Base-by-base conservation (phyloP, 1,140 invertebrate genomes). In the Zaprionus taronus region DNA sequence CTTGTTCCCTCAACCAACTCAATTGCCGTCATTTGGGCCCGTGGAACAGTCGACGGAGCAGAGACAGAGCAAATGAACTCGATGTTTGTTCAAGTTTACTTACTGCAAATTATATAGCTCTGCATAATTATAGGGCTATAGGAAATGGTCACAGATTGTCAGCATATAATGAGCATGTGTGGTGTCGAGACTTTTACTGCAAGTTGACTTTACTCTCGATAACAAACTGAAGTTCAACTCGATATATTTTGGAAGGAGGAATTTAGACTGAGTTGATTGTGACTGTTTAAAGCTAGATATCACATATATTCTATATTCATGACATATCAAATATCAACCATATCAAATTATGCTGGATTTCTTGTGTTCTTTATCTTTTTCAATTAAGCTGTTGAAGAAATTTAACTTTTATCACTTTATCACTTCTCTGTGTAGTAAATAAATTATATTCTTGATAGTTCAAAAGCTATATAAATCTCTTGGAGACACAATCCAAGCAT, bases 11-110 rank as follows among this genome's bases (percentile, higher is more conserved):
- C 41, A 17, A 7, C 7, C n/a, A 47, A 47, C 63, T 64, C 73
- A 84, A 84, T 85, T 84, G 72, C 72, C 77, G 65, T 79, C 77
- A 67, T 78, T 80, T 80, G 69, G 55, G 11, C 7, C 22, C 58
- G 41, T 58, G 26, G 3, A 57, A 62, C 51, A 41, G 28, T 63
- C 14, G 15, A 28, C 26, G 12, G 36, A 44, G 17, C 0, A 5
- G 14, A 36, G 60, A 47, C 41, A 15, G 14, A 36, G 53, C 26
- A 57, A 66, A 31, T 28, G 26, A 56, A 56, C 24, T 26, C 53
- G 5, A 56, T 56, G 26, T 56, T 56, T 51, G 47, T 51, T 51
- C 20, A 51, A 51, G 47, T 14, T 51, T 20, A 51, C 47, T 51
- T 51, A 22, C 20, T 51, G 17, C 47, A 51, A 51, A 51, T 51